These are phyloP conservation scores for Penaeus indicus DNA, from an alignment of 1,140 invertebrate species.

Conservation along the genomic window DNA sequence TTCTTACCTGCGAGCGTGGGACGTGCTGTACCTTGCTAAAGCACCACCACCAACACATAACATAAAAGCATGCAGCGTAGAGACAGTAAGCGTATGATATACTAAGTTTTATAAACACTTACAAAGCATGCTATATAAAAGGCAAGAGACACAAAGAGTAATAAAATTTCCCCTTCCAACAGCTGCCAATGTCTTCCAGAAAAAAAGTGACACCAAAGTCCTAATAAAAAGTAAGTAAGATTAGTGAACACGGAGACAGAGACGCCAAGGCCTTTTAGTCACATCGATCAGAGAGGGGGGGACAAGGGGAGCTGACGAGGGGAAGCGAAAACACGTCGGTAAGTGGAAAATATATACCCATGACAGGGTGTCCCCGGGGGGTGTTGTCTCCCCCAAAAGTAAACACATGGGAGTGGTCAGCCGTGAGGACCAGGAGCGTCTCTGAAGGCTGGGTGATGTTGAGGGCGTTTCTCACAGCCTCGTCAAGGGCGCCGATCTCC, in stretches of 20 bases:
- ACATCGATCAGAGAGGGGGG: not conserved
- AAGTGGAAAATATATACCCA: constrained; percentile 70
- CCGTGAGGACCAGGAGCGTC: constrained; percentile 83
- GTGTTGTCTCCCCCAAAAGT: constrained; percentile 82
- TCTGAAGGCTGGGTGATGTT: constrained; percentile 79
- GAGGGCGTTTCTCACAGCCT: constrained; percentile 79
- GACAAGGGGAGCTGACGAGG: not conserved
- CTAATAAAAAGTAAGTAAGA: not conserved
- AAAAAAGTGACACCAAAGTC: not conserved
- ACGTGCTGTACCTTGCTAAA: no score
- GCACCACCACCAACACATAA: no score
- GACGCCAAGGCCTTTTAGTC: not conserved
- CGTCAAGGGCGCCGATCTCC: constrained; percentile 83
- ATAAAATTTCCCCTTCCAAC: no score
- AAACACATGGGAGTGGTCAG: constrained; percentile 87
- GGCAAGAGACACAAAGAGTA: no score
- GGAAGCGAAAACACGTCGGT: not conserved
- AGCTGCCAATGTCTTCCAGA: no score
- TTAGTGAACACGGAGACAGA: not conserved
- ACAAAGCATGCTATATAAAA: no score
- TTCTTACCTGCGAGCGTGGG: no score
- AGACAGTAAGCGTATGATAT: no score
- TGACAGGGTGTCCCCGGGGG: constrained; percentile 77
- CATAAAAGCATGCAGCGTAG: no score
- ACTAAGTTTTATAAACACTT: no score